Conservation (phyloP, 1,140 invertebrate species). For the Panulirus ornatus region DNA sequence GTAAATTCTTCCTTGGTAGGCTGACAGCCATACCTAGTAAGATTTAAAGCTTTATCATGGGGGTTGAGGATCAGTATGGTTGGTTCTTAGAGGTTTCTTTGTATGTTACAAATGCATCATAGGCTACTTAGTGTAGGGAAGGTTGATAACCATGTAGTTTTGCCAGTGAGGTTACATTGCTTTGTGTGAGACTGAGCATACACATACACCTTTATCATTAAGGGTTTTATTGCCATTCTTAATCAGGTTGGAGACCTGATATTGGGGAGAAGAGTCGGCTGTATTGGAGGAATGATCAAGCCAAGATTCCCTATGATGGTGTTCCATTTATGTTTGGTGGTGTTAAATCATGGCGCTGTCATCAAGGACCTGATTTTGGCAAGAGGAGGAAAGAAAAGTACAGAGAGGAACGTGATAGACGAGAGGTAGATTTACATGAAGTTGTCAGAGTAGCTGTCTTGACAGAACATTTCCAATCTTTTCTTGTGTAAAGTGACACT, state of each 20-base stretch:
- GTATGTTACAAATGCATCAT: background rate
- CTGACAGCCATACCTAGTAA: no score
- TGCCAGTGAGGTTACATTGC: no score
- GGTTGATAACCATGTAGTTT: no score
- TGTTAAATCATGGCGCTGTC: conserved; percentile 28
- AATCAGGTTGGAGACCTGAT: conserved; percentile 4
- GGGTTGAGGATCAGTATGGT: background rate
- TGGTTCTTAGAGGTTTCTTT: background rate
- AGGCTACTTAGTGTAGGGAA: background rate
- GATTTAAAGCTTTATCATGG: background rate
- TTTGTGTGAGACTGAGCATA: no score
- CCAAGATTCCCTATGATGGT: conserved; percentile 34
- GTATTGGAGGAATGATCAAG: conserved; percentile 21
- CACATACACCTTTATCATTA: background rate
- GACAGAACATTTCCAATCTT: background rate
- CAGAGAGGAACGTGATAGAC: background rate
- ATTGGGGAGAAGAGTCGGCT: conserved; percentile 22
- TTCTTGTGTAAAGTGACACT: no score
- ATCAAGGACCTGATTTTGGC: conserved; percentile 18
- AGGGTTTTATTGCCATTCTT: background rate
- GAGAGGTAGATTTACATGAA: background rate
- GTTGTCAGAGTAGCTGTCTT: background rate
- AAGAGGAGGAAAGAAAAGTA: conserved; percentile 17
- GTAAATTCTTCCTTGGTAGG: no score
- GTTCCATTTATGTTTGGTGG: conserved; percentile 34